Conservation (phyloP, 2,113 vertebrate genomes). For the Phocoena phocoena region DNA sequence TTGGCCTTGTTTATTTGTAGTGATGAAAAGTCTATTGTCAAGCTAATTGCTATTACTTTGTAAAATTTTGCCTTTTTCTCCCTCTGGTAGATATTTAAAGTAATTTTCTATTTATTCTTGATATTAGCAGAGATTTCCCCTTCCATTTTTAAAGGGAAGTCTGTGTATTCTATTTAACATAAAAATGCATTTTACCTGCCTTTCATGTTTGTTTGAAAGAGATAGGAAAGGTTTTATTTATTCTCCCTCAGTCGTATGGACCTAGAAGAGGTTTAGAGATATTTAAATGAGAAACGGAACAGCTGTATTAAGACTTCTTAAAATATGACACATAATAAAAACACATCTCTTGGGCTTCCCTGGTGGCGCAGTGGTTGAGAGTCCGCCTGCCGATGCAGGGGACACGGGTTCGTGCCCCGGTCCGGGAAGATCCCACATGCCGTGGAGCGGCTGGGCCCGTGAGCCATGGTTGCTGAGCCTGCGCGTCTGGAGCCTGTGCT, state of each 20-base stretch:
- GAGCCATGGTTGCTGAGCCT: too few species aligned
- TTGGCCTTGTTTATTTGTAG: neutral
- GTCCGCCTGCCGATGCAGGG: too few species aligned
- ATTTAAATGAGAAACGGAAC: neutral
- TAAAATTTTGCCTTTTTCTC: neutral
- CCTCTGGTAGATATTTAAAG: neutral
- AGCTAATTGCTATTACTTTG: neutral
- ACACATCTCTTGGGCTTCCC: neutral
- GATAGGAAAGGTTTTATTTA: neutral
- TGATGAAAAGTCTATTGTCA: neutral
- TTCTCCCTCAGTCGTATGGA: neutral
- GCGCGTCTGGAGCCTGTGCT: too few species aligned
- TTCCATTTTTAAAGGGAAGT: neutral
- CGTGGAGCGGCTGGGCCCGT: too few species aligned
- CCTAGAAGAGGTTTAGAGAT: neutral
- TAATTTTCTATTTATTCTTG: neutral
- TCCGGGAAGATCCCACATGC: too few species aligned
- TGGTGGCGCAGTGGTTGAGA: too few species aligned
- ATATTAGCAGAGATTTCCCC: neutral
- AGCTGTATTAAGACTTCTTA: neutral
- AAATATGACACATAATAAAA: neutral
- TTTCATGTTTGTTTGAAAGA: neutral
- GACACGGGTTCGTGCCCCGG: too few species aligned
- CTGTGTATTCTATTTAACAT: neutral
- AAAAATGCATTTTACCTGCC: neutral